phyloP scores from a whole-genome alignment of 2,888 invertebrate genomes.

The Eupithecia dodoneata region DNA sequence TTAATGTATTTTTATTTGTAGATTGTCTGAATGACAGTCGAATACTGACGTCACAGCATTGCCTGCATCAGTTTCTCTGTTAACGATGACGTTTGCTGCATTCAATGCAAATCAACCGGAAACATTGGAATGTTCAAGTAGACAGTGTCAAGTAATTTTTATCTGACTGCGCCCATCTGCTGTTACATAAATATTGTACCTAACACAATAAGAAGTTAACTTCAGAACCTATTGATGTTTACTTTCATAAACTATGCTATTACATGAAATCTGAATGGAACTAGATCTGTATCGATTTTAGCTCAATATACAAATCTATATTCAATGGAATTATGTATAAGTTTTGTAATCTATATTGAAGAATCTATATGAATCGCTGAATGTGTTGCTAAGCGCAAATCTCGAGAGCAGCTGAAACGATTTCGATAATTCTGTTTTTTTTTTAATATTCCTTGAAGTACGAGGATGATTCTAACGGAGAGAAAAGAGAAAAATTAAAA shows the following conservation, averaged over 20 bases:
- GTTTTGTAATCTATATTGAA: too few species aligned
- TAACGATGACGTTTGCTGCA: conserved; percentile 52
- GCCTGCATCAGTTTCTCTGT: conserved; percentile 11
- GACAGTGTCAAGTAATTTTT: neutral
- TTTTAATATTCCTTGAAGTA: too few species aligned
- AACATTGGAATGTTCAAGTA: conserved; percentile 45
- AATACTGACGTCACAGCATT: conserved; percentile 10
- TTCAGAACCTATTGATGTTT: neutral
- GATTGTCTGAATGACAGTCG: neutral
- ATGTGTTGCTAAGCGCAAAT: too few species aligned
- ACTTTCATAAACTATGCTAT: neutral
- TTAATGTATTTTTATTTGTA: neutral
- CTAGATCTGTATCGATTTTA: conserved; percentile 2
- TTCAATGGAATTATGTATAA: neutral
- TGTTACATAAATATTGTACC: neutral
- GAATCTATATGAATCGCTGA: too few species aligned
- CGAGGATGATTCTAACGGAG: too few species aligned
- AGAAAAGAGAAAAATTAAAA: too few species aligned
- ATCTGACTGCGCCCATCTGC: neutral
- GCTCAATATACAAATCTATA: neutral
- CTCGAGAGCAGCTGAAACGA: too few species aligned
- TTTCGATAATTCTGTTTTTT: too few species aligned
- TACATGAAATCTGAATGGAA: neutral
- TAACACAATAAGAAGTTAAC: neutral
- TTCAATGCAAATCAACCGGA: conserved; percentile 74